These are phyloP conservation scores for Mesocentrotus franciscanus DNA, from an alignment of 53 echinoderm and acorn worm genomes.

Conservation along the genomic window DNA sequence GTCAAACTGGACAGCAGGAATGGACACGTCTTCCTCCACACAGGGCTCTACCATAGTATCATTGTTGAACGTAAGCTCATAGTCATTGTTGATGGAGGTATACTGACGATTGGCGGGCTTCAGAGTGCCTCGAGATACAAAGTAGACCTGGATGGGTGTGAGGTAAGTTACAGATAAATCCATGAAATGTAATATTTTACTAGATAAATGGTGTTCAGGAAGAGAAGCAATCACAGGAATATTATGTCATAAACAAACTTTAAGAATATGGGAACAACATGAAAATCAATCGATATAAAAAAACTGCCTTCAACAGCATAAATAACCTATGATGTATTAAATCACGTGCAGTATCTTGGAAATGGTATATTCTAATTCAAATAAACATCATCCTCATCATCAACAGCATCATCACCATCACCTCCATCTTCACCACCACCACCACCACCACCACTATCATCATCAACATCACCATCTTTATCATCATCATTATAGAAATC, in stretches of 20 bases:
- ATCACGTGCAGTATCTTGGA: no score
- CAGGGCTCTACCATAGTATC: slow-evolving; percentile 77
- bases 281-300: no score
- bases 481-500: not conserved
- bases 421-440: not conserved
- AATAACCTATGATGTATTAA: no score
- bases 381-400: no score
- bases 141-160: slow-evolving; percentile 81
- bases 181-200: not conserved
- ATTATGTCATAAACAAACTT: no score
- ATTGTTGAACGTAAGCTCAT: slow-evolving; percentile 89
- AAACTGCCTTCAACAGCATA: no score
- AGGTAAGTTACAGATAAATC: no score
- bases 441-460: not conserved
- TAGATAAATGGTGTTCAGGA: not conserved
- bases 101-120: slow-evolving; percentile 96
- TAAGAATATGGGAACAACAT: no score
- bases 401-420: not conserved
- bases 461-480: not conserved
- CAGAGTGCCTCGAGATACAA: slow-evolving; percentile 78
- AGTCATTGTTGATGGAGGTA: slow-evolving; percentile 96
- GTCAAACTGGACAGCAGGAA: slow-evolving; percentile 88
- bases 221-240: no score
- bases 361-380: no score
- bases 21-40: slow-evolving; percentile 79